Conservation (phyloP, 2,797 vertebrate genomes). For the Sarcophilus harrisii region DNA sequence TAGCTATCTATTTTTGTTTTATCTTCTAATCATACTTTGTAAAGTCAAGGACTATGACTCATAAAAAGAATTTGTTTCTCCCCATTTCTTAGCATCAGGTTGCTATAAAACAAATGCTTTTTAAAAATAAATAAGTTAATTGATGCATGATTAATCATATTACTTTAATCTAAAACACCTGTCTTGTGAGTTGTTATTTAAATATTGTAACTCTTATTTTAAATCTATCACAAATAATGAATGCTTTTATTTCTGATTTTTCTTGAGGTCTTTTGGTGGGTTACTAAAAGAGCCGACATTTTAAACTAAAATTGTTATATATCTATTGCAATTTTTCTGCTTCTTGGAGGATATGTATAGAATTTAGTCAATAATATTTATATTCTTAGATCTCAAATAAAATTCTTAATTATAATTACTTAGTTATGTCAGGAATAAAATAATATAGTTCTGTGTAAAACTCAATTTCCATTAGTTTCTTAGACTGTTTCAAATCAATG, state of each 20-base stretch:
- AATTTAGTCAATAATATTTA: neutral
- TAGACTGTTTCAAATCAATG: conserved; percentile 49
- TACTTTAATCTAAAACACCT: neutral
- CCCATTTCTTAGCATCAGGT: neutral
- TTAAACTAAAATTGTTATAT: neutral
- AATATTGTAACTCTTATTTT: neutral
- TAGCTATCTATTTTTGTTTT: neutral
- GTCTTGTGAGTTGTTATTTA: neutral
- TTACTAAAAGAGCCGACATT: conserved; percentile 8
- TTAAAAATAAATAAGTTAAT: neutral
- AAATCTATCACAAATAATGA: neutral
- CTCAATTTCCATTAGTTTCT: neutral
- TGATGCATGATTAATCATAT: neutral
- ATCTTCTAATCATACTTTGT: neutral
- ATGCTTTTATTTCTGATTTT: neutral
- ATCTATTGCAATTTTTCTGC: neutral
- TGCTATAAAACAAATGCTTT: neutral
- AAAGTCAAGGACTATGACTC: neutral
- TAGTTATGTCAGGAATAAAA: neutral
- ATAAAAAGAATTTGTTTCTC: neutral
- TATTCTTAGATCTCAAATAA: conserved; percentile 12
- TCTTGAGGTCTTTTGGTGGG: neutral
- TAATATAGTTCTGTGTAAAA: neutral
- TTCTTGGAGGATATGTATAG: conserved; percentile 35
- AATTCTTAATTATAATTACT: conserved; percentile 35